A percentile compares a stretch with the other conserved stretches of the same genome.
These are phyloP conservation scores for Thecophora atra DNA, from an alignment of 2,888 invertebrate species.

Conservation along the genomic window DNA sequence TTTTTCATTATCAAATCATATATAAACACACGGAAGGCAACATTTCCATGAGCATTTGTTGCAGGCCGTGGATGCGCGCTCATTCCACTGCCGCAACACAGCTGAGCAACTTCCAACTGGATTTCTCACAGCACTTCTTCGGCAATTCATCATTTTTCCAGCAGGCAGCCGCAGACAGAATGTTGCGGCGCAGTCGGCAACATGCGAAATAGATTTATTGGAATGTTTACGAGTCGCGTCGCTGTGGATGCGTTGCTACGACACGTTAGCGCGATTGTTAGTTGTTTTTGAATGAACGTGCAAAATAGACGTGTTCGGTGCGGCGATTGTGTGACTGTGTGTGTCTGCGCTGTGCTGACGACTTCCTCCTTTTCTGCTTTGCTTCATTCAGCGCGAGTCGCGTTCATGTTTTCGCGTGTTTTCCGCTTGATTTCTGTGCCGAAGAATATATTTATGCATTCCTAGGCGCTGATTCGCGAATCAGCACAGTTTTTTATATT, in stretches of 20 bases:
- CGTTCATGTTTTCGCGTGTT: neutral
- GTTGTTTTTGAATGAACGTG: slow-evolving; percentile 66
- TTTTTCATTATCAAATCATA: no score
- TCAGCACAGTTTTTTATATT: no score
- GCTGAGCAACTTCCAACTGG: slow-evolving; percentile 40
- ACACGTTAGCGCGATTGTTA: slow-evolving; percentile 54
- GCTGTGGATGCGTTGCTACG: slow-evolving; percentile 54
- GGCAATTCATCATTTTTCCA: slow-evolving; percentile 48
- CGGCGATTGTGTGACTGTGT: slow-evolving; percentile 27
- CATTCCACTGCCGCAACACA: slow-evolving; percentile 1
- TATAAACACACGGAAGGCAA: neutral
- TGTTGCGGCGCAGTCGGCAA: slow-evolving; percentile 50
- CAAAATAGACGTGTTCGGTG: slow-evolving; percentile 62
- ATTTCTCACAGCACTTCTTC: slow-evolving; percentile 40
- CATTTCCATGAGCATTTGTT: neutral
- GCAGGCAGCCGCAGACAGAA: slow-evolving; percentile 42
- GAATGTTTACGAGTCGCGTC: slow-evolving; percentile 59
- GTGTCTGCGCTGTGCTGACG: neutral
- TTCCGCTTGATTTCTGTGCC: neutral
- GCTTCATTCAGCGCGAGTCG: neutral
- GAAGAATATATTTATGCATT: neutral
- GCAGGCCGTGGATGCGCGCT: no score
- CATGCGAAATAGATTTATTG: slow-evolving; percentile 57
- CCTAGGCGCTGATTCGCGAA: no score
- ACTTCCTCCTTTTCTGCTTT: neutral